Percentiles rank a stretch among this genome's conserved stretches.
Conservation (phyloP, 64 coral and sea anemone species). For the Pocillopora damicornis region DNA sequence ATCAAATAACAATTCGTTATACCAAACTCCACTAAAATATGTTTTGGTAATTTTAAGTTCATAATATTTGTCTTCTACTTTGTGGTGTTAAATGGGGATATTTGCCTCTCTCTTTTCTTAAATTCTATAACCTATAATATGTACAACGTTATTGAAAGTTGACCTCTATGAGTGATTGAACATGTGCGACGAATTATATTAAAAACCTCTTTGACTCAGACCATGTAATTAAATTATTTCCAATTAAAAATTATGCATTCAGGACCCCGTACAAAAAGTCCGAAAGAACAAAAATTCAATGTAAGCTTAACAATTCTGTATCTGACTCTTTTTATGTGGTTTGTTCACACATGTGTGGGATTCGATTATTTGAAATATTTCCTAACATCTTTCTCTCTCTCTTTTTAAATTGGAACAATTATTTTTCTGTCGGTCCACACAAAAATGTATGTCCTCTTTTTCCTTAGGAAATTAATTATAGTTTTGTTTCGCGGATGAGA, state of each 20-base stretch:
- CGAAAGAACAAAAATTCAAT: constrained; percentile 9
- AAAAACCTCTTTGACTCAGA: constrained; percentile 39
- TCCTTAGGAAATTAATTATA: constrained; percentile 1
- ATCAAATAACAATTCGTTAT: constrained; percentile 23
- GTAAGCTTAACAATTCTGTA: constrained; percentile 17
- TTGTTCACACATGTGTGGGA: constrained; percentile 1
- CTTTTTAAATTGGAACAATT: constrained; percentile 8
- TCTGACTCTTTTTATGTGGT: constrained; percentile 18
- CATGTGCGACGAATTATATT: constrained; percentile 39
- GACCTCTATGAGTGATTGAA: constrained; percentile 19
- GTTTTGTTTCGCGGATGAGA: constrained; percentile 3
- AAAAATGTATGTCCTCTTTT: constrained; percentile 6
- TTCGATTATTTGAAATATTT: constrained; percentile 30
- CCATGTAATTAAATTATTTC: constrained; percentile 17
- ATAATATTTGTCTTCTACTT: neutral
- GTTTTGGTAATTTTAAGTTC: constrained; percentile 32
- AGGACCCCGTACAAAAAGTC: neutral
- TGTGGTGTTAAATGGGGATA: neutral
- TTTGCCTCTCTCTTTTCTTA: constrained; percentile 8
- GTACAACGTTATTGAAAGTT: constrained; percentile 24
- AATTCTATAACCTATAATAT: constrained; percentile 33
- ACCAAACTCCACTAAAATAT: constrained; percentile 39
- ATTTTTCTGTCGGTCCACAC: neutral
- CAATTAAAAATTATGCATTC: constrained; percentile 21
- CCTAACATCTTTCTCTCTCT: neutral